Base-by-base conservation (phyloP, 2,797 vertebrate genomes). In the Paramormyrops hopkinsi region DNA sequence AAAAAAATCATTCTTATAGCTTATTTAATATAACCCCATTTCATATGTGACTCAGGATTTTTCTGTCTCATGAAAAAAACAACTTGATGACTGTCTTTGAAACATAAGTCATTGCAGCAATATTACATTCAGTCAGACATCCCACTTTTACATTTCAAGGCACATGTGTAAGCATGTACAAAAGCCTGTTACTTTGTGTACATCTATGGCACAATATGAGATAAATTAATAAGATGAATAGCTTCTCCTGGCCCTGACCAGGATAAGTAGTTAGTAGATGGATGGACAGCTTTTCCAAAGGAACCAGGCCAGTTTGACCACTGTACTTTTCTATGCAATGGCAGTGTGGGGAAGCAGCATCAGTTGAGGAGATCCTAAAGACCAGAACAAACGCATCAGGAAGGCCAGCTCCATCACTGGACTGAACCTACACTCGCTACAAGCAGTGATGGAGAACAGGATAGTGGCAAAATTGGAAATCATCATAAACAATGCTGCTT, bases 71-170 rank as follows among this genome's bases (percentile, higher is more conserved):
- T 76, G 11, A 54, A 29, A 79, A 44, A 41, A 76, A 37, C 48
- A 41, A 48, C 25, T 22, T 22, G 2, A 88, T 53, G 29, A 25
- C 33, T 46, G 33, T 11, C 19, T 56, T 29, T 19, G n/a, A 54
- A 22, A 59, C 79, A 33, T n/a, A 8, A 89, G 46, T 19, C 51
- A 56, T 25, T 9, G 76, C 33, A 46, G 76, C 33, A 46, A 83
- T 83, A 25, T 33, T n/a, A 33, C 53, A 84, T 19, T 41, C 50
- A 46, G 22, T 54, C 17, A 73, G 12, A 19, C 4, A 8, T 79
- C 29, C 19, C 29, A 59, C 88, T 12, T 54, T 19, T 69, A 88
- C 56, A 89, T 88, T 62, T 41, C 89, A 89, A 91, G 92, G 91
- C 90, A 92, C 90, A 17, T 88, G 88, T 82, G 86, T 59, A 88